Evolutionary conservation across 2,888 invertebrate species (phyloP).

Genomic region (Erebia palarica): DNA sequence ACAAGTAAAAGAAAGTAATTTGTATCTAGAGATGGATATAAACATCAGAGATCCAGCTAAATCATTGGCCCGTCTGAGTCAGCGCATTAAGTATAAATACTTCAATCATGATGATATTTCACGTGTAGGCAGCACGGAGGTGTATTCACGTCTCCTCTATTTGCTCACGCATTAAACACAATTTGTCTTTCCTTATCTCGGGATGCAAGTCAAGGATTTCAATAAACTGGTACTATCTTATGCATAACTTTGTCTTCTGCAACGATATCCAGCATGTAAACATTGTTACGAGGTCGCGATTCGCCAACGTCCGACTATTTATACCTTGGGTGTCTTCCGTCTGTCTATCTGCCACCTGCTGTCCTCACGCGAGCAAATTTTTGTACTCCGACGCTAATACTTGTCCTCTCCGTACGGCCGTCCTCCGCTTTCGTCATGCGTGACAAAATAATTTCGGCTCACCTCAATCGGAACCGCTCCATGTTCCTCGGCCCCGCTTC

Average conservation of each 20-base stretch:
- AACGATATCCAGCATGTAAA: slow-evolving; percentile 68
- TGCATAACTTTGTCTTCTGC: slow-evolving; percentile 48
- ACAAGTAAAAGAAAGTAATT: slow-evolving; percentile 2
- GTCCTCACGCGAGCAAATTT: slow-evolving; percentile 45
- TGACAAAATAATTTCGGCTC: neutral
- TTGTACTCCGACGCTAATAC: slow-evolving; percentile 44
- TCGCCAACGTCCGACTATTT: slow-evolving; percentile 73
- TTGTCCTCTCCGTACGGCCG: neutral
- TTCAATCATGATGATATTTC: slow-evolving; percentile 40
- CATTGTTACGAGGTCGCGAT: slow-evolving; percentile 74
- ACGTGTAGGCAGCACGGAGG: slow-evolving; percentile 41
- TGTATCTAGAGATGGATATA: slow-evolving; percentile 15
- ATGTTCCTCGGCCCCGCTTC: slow-evolving; percentile 39
- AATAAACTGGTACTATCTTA: slow-evolving; percentile 40
- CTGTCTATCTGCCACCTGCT: slow-evolving; percentile 74
- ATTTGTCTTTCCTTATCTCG: slow-evolving; percentile 44
- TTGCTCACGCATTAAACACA: slow-evolving; percentile 39
- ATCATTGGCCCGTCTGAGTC: slow-evolving; percentile 34
- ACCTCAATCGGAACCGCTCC: slow-evolving; percentile 23
- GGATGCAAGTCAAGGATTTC: slow-evolving; percentile 47
- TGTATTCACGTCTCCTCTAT: slow-evolving; percentile 41
- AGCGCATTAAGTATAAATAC: slow-evolving; percentile 41
- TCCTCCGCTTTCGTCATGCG: neutral
- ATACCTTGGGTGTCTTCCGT: slow-evolving; percentile 74
- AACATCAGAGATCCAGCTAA: slow-evolving; percentile 27